These are phyloP conservation scores for Alligator sinensis DNA, from an alignment of 2,113 vertebrate species.

Conservation along the genomic window DNA sequence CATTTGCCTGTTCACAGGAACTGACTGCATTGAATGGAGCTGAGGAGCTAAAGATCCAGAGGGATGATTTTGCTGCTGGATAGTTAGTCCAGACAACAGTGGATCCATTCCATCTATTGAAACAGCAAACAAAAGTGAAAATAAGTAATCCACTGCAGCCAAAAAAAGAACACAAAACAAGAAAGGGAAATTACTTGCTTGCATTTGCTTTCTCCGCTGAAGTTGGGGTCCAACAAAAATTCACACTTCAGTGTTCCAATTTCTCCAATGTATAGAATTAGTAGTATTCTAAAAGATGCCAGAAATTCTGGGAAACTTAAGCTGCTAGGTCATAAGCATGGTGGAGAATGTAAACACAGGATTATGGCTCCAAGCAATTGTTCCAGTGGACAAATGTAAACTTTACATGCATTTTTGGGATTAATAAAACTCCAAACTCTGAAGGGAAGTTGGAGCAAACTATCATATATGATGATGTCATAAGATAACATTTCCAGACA, in stretches of 20 bases:
- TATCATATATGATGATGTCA: not conserved
- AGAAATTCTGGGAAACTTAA: not conserved
- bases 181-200: conserved; percentile 1
- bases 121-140: conserved; percentile 57
- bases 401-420: not conserved
- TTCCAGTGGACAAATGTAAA: not conserved
- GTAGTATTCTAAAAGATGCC: not conserved
- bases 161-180: conserved; percentile 26
- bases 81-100: conserved; percentile 89
- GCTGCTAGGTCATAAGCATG: not conserved
- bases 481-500: not conserved
- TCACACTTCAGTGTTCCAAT: not conserved
- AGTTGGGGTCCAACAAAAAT: not conserved
- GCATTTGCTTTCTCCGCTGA: not conserved
- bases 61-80: conserved; percentile 87
- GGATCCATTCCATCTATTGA: conserved; percentile 91
- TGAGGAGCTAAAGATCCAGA: conserved; percentile 88
- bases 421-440: not conserved
- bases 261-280: not conserved
- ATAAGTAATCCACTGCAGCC: conserved; percentile 27
- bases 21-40: conserved; percentile 91
- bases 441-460: not conserved
- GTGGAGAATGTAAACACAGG: not conserved
- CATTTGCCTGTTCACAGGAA: conserved; percentile 90
- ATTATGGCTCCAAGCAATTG: not conserved